These are phyloP conservation scores for Chrysoperla carnea DNA, from an alignment of 1,140 invertebrate species.

Conservation along the genomic window DNA sequence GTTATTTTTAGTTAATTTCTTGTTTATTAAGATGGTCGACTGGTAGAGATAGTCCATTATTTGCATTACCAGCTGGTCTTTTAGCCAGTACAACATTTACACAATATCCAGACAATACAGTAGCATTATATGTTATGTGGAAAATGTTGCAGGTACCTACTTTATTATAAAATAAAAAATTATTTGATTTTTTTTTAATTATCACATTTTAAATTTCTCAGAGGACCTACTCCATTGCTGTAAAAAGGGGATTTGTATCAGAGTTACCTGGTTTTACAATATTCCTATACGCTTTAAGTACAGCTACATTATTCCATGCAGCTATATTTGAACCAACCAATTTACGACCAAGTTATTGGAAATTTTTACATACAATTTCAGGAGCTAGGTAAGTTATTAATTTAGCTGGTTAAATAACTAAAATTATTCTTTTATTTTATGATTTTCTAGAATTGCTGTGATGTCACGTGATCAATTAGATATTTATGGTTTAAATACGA, in stretches of 20 bases:
- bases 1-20: constrained; percentile 29
- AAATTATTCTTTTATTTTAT: constrained; percentile 16
- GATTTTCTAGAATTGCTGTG: constrained; percentile 30
- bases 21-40: constrained; percentile 34
- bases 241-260: constrained; percentile 33
- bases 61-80: constrained; percentile 43
- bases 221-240: constrained; percentile 39
- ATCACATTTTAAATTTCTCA: constrained; percentile 21
- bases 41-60: constrained; percentile 33
- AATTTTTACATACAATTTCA: constrained; percentile 58
- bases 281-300: constrained; percentile 61
- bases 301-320: constrained; percentile 61
- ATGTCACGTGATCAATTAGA: constrained; percentile 37
- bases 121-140: constrained; percentile 53
- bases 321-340: constrained; percentile 63
- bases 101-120: constrained; percentile 45
- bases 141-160: constrained; percentile 43
- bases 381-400: constrained; percentile 39
- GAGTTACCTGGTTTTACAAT: constrained; percentile 40
- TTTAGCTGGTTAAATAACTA: constrained; percentile 4
- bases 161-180: not conserved
- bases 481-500: constrained; percentile 32
- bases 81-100: constrained; percentile 40
- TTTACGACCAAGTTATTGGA: constrained; percentile 67
- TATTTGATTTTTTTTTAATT: not conserved